Percentiles rank a stretch among this genome's conserved stretches.
phyloP scores from a whole-genome alignment of 2,113 vertebrate genomes.

The Pseudopipra pipra region DNA sequence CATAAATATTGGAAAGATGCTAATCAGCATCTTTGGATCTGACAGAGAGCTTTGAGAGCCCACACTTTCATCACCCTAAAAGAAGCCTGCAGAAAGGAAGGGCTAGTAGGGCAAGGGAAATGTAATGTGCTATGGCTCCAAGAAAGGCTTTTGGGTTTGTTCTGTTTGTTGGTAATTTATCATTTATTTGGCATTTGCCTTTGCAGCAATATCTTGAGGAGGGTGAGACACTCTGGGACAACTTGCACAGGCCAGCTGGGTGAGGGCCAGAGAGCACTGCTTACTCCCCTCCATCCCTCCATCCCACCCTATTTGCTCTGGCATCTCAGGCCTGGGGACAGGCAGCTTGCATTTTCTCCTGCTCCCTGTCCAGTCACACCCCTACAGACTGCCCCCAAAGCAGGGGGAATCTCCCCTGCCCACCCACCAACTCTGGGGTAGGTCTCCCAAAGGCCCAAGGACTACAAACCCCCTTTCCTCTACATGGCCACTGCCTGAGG shows the following conservation, averaged over 20 bases:
- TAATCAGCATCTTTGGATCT: background rate
- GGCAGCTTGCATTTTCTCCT: background rate
- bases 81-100: background rate
- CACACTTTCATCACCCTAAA: background rate
- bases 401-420: background rate
- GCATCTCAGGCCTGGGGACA: background rate
- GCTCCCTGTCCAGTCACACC: background rate
- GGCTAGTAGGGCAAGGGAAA: background rate
- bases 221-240: background rate
- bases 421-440: background rate
- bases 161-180: background rate
- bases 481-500: background rate
- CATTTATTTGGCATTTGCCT: background rate
- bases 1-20: background rate
- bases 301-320: background rate
- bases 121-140: background rate
- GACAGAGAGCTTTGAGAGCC: background rate
- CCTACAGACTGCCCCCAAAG: accelerated
- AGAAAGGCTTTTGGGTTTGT: background rate
- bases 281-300: background rate
- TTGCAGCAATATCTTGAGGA: background rate
- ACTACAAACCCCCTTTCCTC: background rate
- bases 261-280: background rate
- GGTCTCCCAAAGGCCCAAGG: background rate
- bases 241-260: background rate